phyloP scores from a whole-genome alignment of 2,113 vertebrate genomes.

The Nothobranchius furzeri region DNA sequence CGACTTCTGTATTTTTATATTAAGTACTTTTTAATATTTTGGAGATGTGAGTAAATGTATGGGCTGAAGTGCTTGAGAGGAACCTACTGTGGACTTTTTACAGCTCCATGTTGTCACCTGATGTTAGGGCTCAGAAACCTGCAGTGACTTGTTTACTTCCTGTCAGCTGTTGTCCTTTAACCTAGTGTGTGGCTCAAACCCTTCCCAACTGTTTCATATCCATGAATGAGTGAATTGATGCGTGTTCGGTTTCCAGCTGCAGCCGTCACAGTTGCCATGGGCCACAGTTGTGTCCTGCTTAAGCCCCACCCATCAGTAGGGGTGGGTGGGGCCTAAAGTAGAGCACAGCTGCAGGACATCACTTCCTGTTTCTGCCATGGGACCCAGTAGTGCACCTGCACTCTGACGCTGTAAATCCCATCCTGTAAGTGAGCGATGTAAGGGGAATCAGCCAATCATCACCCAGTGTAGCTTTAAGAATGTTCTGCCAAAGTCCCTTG shows the following conservation, averaged over 20 bases:
- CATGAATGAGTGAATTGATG: constrained; percentile 35
- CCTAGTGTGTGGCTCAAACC: constrained; percentile 62
- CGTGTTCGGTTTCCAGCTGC: constrained; percentile 34
- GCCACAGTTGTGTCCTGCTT: constrained; percentile 33
- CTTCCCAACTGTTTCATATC: constrained; percentile 47
- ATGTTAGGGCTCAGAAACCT: constrained; percentile 67
- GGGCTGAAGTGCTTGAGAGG: constrained; percentile 70
- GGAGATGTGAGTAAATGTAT: constrained; percentile 77
- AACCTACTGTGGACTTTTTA: constrained; percentile 71
- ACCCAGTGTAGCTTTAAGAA: constrained; percentile 73
- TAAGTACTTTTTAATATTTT: constrained; percentile 86
- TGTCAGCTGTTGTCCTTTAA: constrained; percentile 45
- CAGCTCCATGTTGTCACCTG: constrained; percentile 71
- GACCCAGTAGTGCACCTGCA: constrained; percentile 1
- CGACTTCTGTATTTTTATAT: constrained; percentile 87
- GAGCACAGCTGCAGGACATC: constrained; percentile 9
- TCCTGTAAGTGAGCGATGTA: neutral
- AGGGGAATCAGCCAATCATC: constrained; percentile 61
- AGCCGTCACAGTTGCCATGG: neutral
- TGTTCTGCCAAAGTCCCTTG: constrained; percentile 73
- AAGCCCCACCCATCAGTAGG: constrained; percentile 17
- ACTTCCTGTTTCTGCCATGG: constrained; percentile 35
- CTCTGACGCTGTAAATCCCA: constrained; percentile 32
- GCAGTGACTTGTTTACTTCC: constrained; percentile 74
- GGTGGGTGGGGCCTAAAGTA: no score